Base-by-base conservation (phyloP, 2,888 invertebrate genomes). In the Euplexia lucipara region DNA sequence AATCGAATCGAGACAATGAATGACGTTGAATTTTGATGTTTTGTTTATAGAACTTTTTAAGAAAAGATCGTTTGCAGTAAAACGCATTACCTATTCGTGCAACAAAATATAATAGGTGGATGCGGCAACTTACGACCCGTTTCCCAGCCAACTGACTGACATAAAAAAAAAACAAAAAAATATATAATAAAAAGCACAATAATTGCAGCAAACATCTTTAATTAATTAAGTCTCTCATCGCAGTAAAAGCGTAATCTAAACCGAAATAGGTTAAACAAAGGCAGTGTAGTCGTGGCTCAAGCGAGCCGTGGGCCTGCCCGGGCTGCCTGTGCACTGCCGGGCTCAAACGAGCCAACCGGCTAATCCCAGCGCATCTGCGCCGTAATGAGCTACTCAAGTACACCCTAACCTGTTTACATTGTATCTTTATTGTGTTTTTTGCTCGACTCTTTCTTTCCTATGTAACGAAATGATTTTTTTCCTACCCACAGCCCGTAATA, bases 361-460 rank as follows among this genome's bases (percentile, higher is more conserved):
- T 93, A 93, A 94, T 92, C 90, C 92, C 82, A 82, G 81, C 91
- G 92, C 92, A 93, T 94, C 94, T 92, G 90, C 90, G 84, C 80
- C 87, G 89, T 95, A 95, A 95, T 95, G 95, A 95, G 95, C 94
- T 90, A 91, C 95, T 95, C 95, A 94, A 95, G 95, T 94, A 93
- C 94, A 84, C 91, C 89, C 89, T 95, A 95, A 95, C 95, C 94
- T 95, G 95, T 95, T 95, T 95, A 95, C 95, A 94, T 93, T 94
- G 95, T 95, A 90, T 93, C 95, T 95, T 95, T 95, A 95, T 95
- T 95, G 94, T 94, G 94, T 94, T 95, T 95, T 94, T 94, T 93
- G 87, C 91, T 89, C 89, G 88, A 87, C 86, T 91, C 88, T 91
- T 93, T 91, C 90, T 91, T 91, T 90, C 87, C 92, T 90, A 91